Evolutionary conservation across 2,113 vertebrate genomes (phyloP), one percentile per base, ranked within the genome.

Genomic region (Tragelaphus imberbis): DNA sequence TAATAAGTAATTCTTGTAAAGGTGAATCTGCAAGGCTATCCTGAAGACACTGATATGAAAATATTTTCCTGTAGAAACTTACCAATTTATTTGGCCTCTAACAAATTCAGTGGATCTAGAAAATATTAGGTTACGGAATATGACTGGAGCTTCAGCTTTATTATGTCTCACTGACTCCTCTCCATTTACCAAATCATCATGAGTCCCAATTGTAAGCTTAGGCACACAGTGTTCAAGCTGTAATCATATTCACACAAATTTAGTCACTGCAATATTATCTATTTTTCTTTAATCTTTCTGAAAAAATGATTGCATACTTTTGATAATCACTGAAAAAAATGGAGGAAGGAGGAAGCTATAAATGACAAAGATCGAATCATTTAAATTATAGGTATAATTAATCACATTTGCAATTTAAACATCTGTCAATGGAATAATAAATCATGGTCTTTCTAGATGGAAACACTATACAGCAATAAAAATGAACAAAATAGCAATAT

Each of bases 1-100:
- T 25, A 81, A 30, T 77, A 97, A 94, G 21, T 36, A 53, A 36
- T 75, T 92, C 15, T 93, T 96, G 91, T 28, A 92, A 97, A 97
- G 59, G 63, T 88, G 5, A 95, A 59, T 59, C 13, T 90, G 8
- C 17, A 16, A 36, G 59, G 16, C 19, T 61, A 0, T 30, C 27
- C 25, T 21, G 25, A 95, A 94, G 13, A 96, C 80, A 7, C 4
- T 71, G 88, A 47, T 49, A 63, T 27, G 51, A 90, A 12, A 94
- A 75, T 30, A 56, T 95, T 92, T 96, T 93, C 79, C 63, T 91
- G 10, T 51, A 88, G n/a, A 61, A 25, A 0, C 0, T 68, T 87
- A 84, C 36, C 77, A 81, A 81, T 58, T 81, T 90, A 61, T 58
- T 82, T 84, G 27, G 30, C 27, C 21, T 25, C 58, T 68, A 93